These are phyloP conservation scores for Paedocypris micromegethes DNA, from an alignment of 2,797 vertebrate species.

Conservation along the genomic window DNA sequence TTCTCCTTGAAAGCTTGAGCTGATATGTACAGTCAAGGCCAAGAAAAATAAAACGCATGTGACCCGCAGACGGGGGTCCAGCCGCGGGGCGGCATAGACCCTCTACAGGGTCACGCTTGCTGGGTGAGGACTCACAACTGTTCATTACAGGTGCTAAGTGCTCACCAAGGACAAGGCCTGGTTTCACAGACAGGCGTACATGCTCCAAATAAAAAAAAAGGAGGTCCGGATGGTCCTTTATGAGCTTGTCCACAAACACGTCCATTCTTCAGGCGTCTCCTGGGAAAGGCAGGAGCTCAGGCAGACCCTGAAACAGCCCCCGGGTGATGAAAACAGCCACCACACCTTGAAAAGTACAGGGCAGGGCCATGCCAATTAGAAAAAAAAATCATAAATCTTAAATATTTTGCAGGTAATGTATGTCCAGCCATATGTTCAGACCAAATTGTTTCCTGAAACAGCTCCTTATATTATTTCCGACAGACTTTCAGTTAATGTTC, in stretches of 20 bases:
- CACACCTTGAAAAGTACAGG: constrained; percentile 34
- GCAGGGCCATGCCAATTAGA: constrained; percentile 53
- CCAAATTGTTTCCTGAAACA: constrained; percentile 37
- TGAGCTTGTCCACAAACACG: constrained; percentile 50
- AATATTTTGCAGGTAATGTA: constrained; percentile 50
- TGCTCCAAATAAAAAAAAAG: constrained; percentile 39
- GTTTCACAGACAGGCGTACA: constrained; percentile 38
- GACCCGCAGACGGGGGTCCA: constrained; percentile 32
- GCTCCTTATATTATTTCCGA: constrained; percentile 19
- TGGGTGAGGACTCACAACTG: constrained; percentile 43
- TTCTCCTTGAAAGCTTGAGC: constrained; percentile 54
- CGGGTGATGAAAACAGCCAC: constrained; percentile 43
- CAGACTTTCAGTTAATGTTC: neutral
- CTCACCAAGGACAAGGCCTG: constrained; percentile 54
- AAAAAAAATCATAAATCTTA: constrained; percentile 50
- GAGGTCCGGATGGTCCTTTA: constrained; percentile 52
- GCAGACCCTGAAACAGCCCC: constrained; percentile 50
- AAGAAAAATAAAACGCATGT: constrained; percentile 58
- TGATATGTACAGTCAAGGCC: constrained; percentile 54
- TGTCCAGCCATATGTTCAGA: constrained; percentile 40
- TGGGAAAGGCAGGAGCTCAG: constrained; percentile 43
- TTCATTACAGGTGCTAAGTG: constrained; percentile 68
- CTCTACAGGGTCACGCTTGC: constrained; percentile 33
- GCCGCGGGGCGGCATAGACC: constrained; percentile 24
- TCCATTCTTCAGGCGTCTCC: constrained; percentile 51